Percentiles rank a stretch among this genome's conserved stretches.
phyloP scores from a whole-genome alignment of 37 sponge, comb jelly and placozoan species.

The Eunapius fragilis region DNA sequence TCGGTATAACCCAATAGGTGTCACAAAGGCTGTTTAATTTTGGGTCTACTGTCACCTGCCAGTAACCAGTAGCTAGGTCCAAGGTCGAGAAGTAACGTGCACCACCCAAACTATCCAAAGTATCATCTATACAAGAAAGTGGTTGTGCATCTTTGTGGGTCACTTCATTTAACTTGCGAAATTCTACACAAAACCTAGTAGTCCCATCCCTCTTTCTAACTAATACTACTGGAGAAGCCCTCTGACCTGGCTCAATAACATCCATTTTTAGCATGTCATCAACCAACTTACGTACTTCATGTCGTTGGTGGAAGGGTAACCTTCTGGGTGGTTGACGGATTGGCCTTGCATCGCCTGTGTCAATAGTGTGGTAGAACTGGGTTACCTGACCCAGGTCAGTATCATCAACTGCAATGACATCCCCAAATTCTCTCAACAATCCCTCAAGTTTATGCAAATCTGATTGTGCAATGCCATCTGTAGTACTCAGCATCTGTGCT shows the following conservation, averaged over 20 bases:
- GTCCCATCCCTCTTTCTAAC: slow-evolving; percentile 16
- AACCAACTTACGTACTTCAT: neutral
- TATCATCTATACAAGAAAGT: slow-evolving; percentile 2
- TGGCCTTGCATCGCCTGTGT: no score
- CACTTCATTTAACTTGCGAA: slow-evolving; percentile 15
- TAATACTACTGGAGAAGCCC: slow-evolving; percentile 21
- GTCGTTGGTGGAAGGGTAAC: neutral
- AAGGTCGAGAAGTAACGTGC: neutral
- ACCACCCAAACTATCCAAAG: neutral
- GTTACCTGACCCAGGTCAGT: no score
- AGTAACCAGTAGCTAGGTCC: slow-evolving; percentile 9
- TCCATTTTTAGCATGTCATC: neutral
- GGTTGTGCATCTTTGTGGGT: slow-evolving; percentile 8
- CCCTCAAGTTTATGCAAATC: no score
- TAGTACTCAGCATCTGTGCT: no score
- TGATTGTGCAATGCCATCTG: no score
- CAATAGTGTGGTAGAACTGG: no score
- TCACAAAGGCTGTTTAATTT: slow-evolving; percentile 13
- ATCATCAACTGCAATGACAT: no score
- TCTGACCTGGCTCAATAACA: slow-evolving; percentile 9
- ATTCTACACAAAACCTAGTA: slow-evolving; percentile 17
- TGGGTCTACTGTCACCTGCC: neutral
- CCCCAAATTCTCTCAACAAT: no score
- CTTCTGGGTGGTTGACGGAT: slow-evolving; percentile 4
- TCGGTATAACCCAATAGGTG: slow-evolving; percentile 12